Conservation (phyloP, 2,113 vertebrate species). For the Pangasianodon hypophthalmus region DNA sequence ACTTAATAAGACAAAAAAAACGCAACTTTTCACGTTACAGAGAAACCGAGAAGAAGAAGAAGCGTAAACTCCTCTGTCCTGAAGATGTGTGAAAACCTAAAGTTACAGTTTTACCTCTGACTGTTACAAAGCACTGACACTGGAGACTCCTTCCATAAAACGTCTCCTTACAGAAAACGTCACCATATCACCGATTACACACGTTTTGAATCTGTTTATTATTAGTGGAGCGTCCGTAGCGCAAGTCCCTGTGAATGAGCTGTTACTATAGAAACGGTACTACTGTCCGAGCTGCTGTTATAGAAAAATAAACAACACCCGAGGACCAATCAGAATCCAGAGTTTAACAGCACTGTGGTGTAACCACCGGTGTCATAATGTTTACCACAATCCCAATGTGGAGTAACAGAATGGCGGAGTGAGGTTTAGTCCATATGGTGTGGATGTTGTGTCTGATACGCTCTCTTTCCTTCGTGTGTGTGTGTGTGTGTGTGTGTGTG, state of each 20-base stretch:
- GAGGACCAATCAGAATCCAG: neutral
- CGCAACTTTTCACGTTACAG: too few species aligned
- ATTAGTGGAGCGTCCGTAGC: too few species aligned
- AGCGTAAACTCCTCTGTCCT: too few species aligned
- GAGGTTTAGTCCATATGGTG: neutral
- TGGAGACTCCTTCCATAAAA: too few species aligned
- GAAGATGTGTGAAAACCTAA: too few species aligned
- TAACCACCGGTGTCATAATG: neutral
- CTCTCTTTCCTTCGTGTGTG: neutral
- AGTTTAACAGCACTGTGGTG: neutral
- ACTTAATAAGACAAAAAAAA: too few species aligned
- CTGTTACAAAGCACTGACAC: too few species aligned
- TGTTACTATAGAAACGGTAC: neutral
- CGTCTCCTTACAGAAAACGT: too few species aligned
- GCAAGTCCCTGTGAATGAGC: neutral
- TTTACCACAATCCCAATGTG: neutral
- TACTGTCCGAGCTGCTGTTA: neutral
- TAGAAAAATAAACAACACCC: neutral
- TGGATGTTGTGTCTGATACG: neutral
- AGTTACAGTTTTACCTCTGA: too few species aligned
- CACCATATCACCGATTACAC: too few species aligned
- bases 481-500: slow-evolving; percentile 8
- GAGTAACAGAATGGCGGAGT: neutral
- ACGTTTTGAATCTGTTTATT: too few species aligned
- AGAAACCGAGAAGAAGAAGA: too few species aligned